phyloP scores from a whole-genome alignment of 2,888 invertebrate species.

The Syrphus vitripennis region DNA sequence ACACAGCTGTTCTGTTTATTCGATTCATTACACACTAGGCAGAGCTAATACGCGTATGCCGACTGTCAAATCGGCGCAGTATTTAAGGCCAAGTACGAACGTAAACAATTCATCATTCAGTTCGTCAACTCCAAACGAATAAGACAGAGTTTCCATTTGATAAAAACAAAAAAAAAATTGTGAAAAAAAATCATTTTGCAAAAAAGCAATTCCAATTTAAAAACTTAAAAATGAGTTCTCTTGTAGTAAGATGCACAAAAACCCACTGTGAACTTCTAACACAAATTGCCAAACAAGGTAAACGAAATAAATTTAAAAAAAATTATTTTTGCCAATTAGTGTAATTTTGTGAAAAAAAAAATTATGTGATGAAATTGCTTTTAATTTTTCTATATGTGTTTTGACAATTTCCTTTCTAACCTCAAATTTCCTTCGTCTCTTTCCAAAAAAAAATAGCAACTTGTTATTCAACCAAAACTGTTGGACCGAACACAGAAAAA shows the following conservation, averaged over 20 bases:
- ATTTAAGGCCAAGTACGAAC: conserved; percentile 53
- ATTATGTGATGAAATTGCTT: conserved; percentile 44
- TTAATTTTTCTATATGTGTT: neutral
- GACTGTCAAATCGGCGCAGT: conserved; percentile 19
- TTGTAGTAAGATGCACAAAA: conserved; percentile 52
- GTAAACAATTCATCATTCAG: conserved; percentile 64
- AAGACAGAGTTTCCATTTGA: neutral
- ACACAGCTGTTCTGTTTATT: conserved; percentile 26
- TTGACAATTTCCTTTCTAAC: conserved; percentile 35
- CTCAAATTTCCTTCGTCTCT: conserved; percentile 20
- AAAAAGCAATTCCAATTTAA: neutral
- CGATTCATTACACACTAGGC: neutral
- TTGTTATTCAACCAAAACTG: conserved; percentile 59
- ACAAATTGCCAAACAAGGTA: conserved; percentile 64
- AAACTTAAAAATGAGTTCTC: conserved; percentile 33
- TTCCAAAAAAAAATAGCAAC: conserved; percentile 27
- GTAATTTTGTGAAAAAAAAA: neutral
- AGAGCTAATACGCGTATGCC: too few species aligned
- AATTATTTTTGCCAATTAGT: neutral
- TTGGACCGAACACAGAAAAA: conserved; percentile 10
- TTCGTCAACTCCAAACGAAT: conserved; percentile 9
- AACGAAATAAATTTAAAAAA: neutral
- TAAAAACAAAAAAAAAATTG: neutral
- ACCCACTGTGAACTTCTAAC: conserved; percentile 50
- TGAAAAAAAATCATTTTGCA: neutral